phyloP scores from a whole-genome alignment of 2,888 invertebrate genomes.

The Tipula lateralis region DNA sequence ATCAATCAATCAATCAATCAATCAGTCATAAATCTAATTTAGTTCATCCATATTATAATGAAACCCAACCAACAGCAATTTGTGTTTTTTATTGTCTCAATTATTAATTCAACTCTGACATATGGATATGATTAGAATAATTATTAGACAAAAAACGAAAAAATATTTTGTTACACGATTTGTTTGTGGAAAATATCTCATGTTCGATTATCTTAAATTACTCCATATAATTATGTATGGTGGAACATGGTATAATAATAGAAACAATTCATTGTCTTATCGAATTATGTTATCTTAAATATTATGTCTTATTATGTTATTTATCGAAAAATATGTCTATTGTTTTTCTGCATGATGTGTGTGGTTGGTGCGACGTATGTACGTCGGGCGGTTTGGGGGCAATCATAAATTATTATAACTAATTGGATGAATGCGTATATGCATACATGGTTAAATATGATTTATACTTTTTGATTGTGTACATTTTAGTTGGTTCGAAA shows the following conservation, averaged over 20 bases:
- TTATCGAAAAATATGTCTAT: slow-evolving; percentile 7
- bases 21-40: not conserved
- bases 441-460: not conserved
- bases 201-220: not conserved
- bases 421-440: not conserved
- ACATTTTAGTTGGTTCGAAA: not conserved
- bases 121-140: not conserved
- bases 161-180: slow-evolving; percentile 5
- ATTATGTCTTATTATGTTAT: not conserved
- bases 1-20: slow-evolving; percentile 2
- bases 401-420: not conserved
- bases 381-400: not conserved
- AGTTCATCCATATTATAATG: not conserved
- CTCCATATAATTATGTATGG: not conserved
- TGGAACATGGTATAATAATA: not conserved
- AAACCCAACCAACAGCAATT: not conserved
- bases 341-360: not conserved
- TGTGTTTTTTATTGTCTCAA: not conserved
- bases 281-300: slow-evolving; percentile 9
- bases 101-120: not conserved
- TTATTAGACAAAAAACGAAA: not conserved
- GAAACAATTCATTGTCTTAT: slow-evolving; percentile 15
- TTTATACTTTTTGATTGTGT: not conserved
- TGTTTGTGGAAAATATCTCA: not conserved
- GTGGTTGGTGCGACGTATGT: no score